Percentiles rank a stretch among this genome's conserved stretches.
phyloP scores from a whole-genome alignment of 2,113 vertebrate genomes.

The Syrrhaptes paradoxus region DNA sequence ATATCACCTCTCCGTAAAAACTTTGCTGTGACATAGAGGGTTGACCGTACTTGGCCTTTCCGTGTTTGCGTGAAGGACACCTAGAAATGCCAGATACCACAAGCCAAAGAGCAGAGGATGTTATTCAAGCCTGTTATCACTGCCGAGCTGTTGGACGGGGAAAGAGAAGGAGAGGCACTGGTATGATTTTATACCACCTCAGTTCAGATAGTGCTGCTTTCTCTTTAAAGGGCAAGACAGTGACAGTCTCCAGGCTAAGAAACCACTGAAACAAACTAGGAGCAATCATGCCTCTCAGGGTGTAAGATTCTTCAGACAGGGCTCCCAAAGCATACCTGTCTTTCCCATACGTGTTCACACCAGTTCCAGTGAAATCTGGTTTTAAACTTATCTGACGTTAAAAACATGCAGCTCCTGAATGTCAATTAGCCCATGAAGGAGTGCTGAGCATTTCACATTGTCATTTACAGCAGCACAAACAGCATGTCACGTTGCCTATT shows the following conservation, averaged over 20 bases:
- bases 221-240: not conserved
- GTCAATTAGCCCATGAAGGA: not conserved
- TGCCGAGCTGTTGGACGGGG: not conserved
- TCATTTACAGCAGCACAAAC: not conserved
- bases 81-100: not conserved
- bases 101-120: not conserved
- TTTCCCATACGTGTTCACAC: not conserved
- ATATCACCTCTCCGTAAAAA: not conserved
- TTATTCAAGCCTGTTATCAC: not conserved
- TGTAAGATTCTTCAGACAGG: not conserved
- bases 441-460: not conserved
- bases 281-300: not conserved
- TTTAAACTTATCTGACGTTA: not conserved
- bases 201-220: not conserved
- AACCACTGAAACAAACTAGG: not conserved
- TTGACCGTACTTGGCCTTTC: not conserved
- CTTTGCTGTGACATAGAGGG: not conserved
- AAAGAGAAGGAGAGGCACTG: not conserved
- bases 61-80: not conserved
- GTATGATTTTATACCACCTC: not conserved
- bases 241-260: not conserved
- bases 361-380: not conserved
- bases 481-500: not conserved
- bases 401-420: not conserved
- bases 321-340: not conserved